Percentiles rank a stretch among this genome's conserved stretches.
Conservation (phyloP, 2,888 invertebrate species). For the Nysson spinosus region DNA sequence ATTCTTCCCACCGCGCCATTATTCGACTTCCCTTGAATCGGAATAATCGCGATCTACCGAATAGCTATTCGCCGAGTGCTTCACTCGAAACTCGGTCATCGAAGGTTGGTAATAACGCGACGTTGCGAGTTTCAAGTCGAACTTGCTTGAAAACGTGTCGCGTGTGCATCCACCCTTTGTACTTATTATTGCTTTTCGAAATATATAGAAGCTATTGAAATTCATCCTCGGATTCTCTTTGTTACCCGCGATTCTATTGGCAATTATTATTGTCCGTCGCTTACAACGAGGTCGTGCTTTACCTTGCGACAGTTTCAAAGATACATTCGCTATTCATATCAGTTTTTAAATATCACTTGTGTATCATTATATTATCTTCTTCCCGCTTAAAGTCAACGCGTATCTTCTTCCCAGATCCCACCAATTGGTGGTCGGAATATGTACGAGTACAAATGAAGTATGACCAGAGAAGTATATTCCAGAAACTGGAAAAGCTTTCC, state of each 20-base stretch:
- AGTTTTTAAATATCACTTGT: no score
- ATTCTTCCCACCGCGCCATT: background rate
- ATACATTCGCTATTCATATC: no score
- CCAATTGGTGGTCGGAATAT: no score
- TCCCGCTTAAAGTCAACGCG: no score
- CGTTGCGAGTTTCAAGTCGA: constrained; percentile 1
- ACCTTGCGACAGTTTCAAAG: no score
- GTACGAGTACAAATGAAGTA: no score
- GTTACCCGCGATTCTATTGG: background rate
- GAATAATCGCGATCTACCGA: background rate
- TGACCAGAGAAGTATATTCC: no score
- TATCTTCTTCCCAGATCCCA: no score
- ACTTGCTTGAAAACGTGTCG: constrained; percentile 1
- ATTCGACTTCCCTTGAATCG: background rate
- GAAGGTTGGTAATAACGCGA: background rate
- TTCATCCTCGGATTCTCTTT: background rate
- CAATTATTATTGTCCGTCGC: background rate
- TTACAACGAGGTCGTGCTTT: no score
- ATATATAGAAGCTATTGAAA: background rate
- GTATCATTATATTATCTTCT: no score
- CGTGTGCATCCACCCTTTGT: background rate
- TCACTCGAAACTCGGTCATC: constrained; percentile 1
- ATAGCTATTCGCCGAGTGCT: background rate
- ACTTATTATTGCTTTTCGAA: background rate
- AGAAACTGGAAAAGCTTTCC: no score